A percentile compares a stretch with the other conserved stretches of the same genome.
These are phyloP conservation scores for Thecocarcelia acutangulata DNA, from an alignment of 2,888 invertebrate genomes.

Conservation along the genomic window DNA sequence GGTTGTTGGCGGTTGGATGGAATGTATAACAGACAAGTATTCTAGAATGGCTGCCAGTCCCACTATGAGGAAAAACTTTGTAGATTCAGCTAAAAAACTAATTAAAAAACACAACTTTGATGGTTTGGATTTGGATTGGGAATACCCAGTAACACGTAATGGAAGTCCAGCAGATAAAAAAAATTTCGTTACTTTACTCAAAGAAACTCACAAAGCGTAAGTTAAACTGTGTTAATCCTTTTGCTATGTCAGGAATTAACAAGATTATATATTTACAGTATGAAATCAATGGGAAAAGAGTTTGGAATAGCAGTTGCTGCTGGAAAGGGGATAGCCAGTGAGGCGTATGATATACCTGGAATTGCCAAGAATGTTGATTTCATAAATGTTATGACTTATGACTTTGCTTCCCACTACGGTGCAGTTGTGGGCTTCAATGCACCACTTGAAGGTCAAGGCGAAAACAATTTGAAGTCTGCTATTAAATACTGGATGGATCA, in stretches of 20 bases:
- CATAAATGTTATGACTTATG: slow-evolving; percentile 77
- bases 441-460: slow-evolving; percentile 82
- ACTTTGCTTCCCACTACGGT: slow-evolving; percentile 72
- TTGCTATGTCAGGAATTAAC: no score
- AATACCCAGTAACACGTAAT: slow-evolving; percentile 87
- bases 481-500: slow-evolving; percentile 92
- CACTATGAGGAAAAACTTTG: slow-evolving; percentile 86
- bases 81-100: slow-evolving; percentile 88
- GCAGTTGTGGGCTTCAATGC: slow-evolving; percentile 73
- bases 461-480: slow-evolving; percentile 90
- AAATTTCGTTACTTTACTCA: slow-evolving; percentile 69
- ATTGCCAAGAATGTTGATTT: slow-evolving; percentile 73
- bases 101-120: slow-evolving; percentile 90
- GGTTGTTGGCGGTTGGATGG: slow-evolving; percentile 96
- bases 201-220: slow-evolving; percentile 72
- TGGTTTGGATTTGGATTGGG: slow-evolving; percentile 91
- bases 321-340: slow-evolving; percentile 66
- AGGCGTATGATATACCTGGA: slow-evolving; percentile 74
- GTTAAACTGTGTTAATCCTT: not conserved
- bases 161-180: slow-evolving; percentile 70
- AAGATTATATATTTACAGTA: no score
- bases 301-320: slow-evolving; percentile 84
- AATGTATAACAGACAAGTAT: slow-evolving; percentile 91
- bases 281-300: slow-evolving; percentile 21
- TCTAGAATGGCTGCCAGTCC: slow-evolving; percentile 90